Evolutionary conservation across 2,888 invertebrate species (phyloP).

Genomic region (Capitulum mitella): DNA sequence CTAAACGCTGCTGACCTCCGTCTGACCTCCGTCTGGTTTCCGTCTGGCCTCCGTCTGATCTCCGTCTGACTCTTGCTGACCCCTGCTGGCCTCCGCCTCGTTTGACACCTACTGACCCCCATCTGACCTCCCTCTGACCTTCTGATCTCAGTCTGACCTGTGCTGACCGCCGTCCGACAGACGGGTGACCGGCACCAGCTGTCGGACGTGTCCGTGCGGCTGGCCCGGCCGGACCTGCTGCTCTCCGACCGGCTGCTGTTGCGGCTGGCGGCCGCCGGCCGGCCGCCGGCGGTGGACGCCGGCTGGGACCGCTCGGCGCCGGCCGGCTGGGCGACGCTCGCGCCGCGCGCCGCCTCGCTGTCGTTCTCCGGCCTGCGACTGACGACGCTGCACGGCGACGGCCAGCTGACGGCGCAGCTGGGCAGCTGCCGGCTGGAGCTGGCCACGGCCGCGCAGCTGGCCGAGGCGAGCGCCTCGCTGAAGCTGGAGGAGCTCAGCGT

Average conservation of each 20-base stretch:
- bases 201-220: neutral
- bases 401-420: neutral
- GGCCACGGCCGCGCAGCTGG: neutral
- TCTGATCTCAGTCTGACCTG: neutral
- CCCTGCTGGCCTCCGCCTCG: neutral
- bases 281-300: neutral
- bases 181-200: neutral
- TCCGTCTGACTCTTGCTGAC: too few species aligned
- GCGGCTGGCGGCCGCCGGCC: neutral
- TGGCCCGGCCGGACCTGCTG: neutral
- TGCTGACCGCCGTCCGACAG: neutral
- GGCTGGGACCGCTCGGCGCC: neutral
- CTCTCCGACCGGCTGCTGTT: constrained; percentile 13
- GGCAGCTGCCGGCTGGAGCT: constrained; percentile 18
- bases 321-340: neutral
- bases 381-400: neutral
- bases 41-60: too few species aligned
- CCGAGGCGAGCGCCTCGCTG: neutral
- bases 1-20: too few species aligned
- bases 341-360: neutral
- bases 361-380: neutral
- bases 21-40: too few species aligned
- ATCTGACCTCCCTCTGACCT: neutral
- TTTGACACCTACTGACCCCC: neutral
- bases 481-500: constrained; percentile 8